Conservation (phyloP, 2,113 vertebrate genomes). For the Illadopsis cleaveri region DNA sequence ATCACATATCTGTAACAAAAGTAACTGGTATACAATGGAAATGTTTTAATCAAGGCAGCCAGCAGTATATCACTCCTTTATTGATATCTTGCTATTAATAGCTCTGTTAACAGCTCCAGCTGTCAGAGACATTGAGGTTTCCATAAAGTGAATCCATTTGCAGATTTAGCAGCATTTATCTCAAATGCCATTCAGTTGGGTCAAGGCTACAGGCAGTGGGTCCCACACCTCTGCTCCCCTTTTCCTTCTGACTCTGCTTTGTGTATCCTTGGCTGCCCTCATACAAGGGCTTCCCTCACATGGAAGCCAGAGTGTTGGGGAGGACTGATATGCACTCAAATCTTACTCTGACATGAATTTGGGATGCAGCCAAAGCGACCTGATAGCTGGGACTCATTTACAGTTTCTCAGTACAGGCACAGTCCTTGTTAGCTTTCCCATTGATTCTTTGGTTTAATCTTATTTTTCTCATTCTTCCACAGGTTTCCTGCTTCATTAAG, state of each 20-base stretch:
- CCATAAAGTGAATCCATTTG: background rate
- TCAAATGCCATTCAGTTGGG: background rate
- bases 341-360: background rate
- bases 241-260: background rate
- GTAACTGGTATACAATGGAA: background rate
- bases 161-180: background rate
- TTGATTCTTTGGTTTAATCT: background rate
- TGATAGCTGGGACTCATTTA: background rate
- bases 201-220: background rate
- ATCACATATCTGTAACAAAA: background rate
- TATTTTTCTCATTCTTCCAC: background rate
- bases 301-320: background rate
- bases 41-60: background rate
- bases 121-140: background rate
- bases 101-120: background rate
- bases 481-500: background rate
- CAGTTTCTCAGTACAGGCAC: background rate
- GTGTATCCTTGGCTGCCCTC: background rate
- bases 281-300: background rate
- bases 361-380: constrained; percentile 4
- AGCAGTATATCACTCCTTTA: background rate
- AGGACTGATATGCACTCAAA: background rate
- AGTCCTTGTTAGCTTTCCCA: background rate
- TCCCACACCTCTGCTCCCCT: background rate
- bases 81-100: constrained; percentile 12